Percentiles rank a stretch among this genome's conserved stretches.
phyloP scores from a whole-genome alignment of 2,113 vertebrate species.

The Monopterus albus region DNA sequence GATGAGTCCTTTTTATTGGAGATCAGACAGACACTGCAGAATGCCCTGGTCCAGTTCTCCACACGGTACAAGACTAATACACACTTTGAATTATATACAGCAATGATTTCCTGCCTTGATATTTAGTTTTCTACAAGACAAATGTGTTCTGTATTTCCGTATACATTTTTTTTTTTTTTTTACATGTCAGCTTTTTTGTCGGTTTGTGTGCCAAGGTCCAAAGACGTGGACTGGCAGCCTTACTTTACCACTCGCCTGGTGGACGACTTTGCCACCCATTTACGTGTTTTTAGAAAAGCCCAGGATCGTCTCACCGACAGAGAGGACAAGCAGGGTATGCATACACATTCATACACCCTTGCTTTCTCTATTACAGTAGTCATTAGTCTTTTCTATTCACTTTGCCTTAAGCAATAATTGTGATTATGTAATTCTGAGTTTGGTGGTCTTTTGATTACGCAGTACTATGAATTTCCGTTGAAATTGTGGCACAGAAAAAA shows the following conservation, averaged over 20 bases:
- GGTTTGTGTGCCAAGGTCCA: slow-evolving; percentile 84
- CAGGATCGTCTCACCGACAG: slow-evolving; percentile 92
- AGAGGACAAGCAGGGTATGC: slow-evolving; percentile 92
- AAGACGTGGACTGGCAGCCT: slow-evolving; percentile 99
- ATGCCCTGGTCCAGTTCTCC: slow-evolving; percentile 96
- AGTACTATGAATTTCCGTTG: background rate
- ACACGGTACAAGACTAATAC: slow-evolving; percentile 84
- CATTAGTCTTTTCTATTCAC: background rate
- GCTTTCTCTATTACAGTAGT: background rate
- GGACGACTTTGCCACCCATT: slow-evolving; percentile 97
- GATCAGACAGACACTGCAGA: slow-evolving; percentile 95
- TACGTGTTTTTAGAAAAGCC: slow-evolving; percentile 97
- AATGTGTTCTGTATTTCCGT: too few relatives aligned
- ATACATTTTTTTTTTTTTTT: too few relatives aligned
- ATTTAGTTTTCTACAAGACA: too few relatives aligned
- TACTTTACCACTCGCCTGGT: slow-evolving; percentile 98
- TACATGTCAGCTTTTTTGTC: background rate
- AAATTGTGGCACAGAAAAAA: background rate
- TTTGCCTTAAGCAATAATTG: background rate
- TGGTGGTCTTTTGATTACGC: background rate
- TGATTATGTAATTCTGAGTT: background rate
- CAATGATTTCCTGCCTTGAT: too few relatives aligned
- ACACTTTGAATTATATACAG: background rate
- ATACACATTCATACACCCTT: background rate
- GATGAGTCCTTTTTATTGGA: slow-evolving; percentile 98